phyloP scores from a whole-genome alignment of 2,888 invertebrate genomes.

The Cabera pusaria region DNA sequence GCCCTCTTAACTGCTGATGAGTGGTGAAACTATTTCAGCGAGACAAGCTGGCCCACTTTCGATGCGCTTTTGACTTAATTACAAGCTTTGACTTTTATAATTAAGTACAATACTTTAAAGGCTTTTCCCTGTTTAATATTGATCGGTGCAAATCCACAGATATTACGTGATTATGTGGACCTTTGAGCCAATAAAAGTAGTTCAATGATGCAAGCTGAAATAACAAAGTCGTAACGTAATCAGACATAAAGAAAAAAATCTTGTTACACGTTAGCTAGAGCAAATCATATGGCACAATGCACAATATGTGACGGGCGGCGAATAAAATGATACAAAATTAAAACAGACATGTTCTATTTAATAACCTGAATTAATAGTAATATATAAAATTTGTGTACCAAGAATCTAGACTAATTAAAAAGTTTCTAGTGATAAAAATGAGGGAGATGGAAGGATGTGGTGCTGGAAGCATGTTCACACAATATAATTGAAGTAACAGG shows the following conservation, averaged over 20 bases:
- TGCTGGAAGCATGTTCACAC: too few species aligned
- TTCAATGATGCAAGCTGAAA: slow-evolving; percentile 10
- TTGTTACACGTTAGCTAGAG: too few species aligned
- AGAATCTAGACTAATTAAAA: too few species aligned
- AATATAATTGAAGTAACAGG: too few species aligned
- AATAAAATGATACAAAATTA: too few species aligned
- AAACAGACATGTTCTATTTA: too few species aligned
- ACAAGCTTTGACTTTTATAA: slow-evolving; percentile 35
- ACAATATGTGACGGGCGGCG: too few species aligned
- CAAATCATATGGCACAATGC: too few species aligned
- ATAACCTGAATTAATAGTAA: too few species aligned
- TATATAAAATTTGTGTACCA: too few species aligned
- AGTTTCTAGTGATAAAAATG: too few species aligned
- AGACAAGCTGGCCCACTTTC: slow-evolving; percentile 46
- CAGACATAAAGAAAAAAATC: background rate
- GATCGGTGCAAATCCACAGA: slow-evolving; percentile 6
- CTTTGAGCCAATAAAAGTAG: slow-evolving; percentile 11
- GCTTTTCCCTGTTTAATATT: slow-evolving; percentile 14
- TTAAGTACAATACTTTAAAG: slow-evolving; percentile 15
- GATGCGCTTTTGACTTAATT: slow-evolving; percentile 44
- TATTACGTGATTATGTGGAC: slow-evolving; percentile 10
- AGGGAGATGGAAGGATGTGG: too few species aligned
- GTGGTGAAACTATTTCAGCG: slow-evolving; percentile 52
- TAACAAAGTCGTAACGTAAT: background rate
- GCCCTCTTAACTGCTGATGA: slow-evolving; percentile 41